A percentile compares a stretch with the other conserved stretches of the same genome.
Conservation (phyloP, 1,140 invertebrate genomes). For the Euglossa dilemma region DNA sequence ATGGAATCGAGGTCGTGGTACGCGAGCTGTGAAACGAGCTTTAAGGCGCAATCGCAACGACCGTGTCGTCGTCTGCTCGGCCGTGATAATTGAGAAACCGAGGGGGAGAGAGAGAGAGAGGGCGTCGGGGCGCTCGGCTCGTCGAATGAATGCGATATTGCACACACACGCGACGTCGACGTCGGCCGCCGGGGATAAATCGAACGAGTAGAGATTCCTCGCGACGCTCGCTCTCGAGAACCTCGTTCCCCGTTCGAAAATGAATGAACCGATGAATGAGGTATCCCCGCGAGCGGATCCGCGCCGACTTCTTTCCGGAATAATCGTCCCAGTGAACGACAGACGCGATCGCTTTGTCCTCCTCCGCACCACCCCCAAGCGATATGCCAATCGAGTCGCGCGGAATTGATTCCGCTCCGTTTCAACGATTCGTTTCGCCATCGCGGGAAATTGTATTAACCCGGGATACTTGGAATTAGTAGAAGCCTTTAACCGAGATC, state of each 20-base stretch:
- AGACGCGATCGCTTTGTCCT: not conserved
- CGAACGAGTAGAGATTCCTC: not conserved
- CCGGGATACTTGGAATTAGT: too few relatives aligned
- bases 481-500: too few relatives aligned
- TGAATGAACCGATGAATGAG: not conserved
- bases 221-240: not conserved
- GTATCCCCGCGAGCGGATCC: not conserved
- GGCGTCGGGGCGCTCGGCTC: too few relatives aligned
- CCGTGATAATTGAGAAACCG: conserved; percentile 34
- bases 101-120: not conserved
- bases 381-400: not conserved
- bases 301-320: not conserved
- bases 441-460: not conserved
- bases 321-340: not conserved
- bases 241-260: not conserved
- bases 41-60: conserved; percentile 31
- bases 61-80: conserved; percentile 33
- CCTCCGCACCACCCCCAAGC: too few relatives aligned
- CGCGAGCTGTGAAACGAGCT: conserved; percentile 43
- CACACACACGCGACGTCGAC: too few relatives aligned
- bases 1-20: conserved; percentile 37
- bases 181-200: conserved; percentile 15
- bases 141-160: conserved; percentile 6
- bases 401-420: not conserved
- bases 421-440: not conserved